phyloP scores from a whole-genome alignment of 2,888 invertebrate genomes.

The Deroplatys truncata region DNA sequence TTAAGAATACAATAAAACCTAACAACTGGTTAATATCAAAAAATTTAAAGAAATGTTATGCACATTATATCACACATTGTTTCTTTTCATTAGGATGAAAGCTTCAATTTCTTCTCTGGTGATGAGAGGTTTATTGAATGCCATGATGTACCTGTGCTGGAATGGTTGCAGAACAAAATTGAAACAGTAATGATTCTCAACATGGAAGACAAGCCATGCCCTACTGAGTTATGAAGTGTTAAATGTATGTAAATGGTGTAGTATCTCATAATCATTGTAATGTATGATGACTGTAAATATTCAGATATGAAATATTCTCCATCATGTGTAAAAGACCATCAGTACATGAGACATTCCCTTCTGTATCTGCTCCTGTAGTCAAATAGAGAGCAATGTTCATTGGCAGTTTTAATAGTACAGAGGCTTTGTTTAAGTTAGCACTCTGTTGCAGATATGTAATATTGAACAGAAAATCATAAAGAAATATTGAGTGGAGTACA shows the following conservation, averaged over 20 bases:
- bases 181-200: constrained; percentile 70
- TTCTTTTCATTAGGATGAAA: constrained; percentile 48
- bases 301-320: neutral
- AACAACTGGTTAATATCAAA: too few relatives aligned
- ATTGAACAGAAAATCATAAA: too few relatives aligned
- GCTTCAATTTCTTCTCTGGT: constrained; percentile 54
- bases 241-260: neutral
- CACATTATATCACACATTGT: too few relatives aligned
- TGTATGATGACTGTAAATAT: neutral
- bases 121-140: constrained; percentile 64
- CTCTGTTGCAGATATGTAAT: too few relatives aligned
- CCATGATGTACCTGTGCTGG: constrained; percentile 57
- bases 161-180: constrained; percentile 70
- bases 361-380: neutral
- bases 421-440: too few relatives aligned
- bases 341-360: neutral
- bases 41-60: too few relatives aligned
- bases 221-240: constrained; percentile 34
- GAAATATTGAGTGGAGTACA: too few relatives aligned
- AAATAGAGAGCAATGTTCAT: neutral
- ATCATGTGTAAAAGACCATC: neutral
- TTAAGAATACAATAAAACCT: too few relatives aligned
- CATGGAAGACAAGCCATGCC: constrained; percentile 66
- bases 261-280: neutral
- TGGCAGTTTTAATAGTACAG: neutral